These are phyloP conservation scores for Rhopilema esculentum DNA, from an alignment of 30 jellyfish, hydroid and myxozoan genomes.

Conservation along the genomic window DNA sequence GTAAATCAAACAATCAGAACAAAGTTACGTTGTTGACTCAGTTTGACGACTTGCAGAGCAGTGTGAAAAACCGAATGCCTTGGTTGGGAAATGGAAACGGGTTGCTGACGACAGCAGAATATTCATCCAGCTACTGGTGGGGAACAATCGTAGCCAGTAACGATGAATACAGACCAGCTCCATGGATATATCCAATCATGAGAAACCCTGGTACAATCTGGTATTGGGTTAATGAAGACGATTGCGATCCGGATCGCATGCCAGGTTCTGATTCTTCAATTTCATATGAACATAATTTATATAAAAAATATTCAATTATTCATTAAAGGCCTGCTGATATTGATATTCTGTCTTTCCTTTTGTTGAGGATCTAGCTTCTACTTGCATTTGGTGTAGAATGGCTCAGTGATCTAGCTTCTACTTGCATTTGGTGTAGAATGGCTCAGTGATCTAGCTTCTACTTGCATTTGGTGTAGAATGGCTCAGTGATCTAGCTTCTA, in stretches of 20 bases:
- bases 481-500: no score
- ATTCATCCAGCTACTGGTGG: conserved; percentile 57
- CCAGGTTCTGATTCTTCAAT: no score
- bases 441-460: no score
- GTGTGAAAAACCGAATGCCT: conserved; percentile 81
- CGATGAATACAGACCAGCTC: conserved; percentile 74
- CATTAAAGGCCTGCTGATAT: neutral
- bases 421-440: no score
- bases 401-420: no score
- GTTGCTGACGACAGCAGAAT: conserved; percentile 76
- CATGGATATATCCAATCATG: conserved; percentile 46
- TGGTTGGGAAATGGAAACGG: conserved; percentile 75
- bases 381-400: no score
- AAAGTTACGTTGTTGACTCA: conserved; percentile 53
- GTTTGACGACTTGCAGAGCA: conserved; percentile 70
- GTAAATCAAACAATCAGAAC: conserved; percentile 9
- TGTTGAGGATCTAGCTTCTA: no score
- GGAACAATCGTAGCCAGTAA: conserved; percentile 73
- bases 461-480: no score
- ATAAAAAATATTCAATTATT: no score
- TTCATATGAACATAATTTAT: no score
- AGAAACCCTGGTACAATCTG: conserved; percentile 77
- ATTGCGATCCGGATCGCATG: conserved; percentile 70
- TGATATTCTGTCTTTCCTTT: no score
- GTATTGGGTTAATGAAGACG: conserved; percentile 89